Conservation (phyloP, 2,797 vertebrate species). For the Chiloscyllium punctatum region DNA sequence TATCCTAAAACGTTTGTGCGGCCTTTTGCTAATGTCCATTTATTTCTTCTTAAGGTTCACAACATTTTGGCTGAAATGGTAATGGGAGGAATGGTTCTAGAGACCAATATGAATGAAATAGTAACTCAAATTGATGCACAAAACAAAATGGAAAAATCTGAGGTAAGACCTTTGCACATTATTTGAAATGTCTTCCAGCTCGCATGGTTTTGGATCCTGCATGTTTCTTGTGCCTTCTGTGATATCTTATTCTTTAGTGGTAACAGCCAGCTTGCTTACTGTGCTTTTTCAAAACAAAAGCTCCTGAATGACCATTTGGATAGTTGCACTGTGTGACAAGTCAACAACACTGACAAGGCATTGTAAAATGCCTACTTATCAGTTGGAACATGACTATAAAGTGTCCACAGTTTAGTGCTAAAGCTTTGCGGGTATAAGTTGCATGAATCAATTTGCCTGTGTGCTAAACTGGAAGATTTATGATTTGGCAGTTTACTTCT, state of each 20-base stretch:
- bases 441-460: conserved; percentile 21
- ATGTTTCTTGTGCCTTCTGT: conserved; percentile 43
- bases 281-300: conserved; percentile 31
- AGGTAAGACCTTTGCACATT: conserved; percentile 69
- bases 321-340: background rate
- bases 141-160: conserved; percentile 96
- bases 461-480: background rate
- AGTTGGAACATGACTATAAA: background rate
- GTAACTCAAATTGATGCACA: conserved; percentile 94
- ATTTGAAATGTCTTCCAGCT: conserved; percentile 35
- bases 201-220: conserved; percentile 40
- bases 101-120: conserved; percentile 99
- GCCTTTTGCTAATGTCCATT: background rate
- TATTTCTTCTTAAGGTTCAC: conserved; percentile 70
- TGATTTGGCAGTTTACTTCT: background rate
- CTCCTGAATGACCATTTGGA: background rate
- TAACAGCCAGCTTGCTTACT: conserved; percentile 43
- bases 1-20: background rate
- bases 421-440: background rate
- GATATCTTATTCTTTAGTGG: conserved; percentile 43
- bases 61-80: conserved; percentile 98
- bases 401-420: background rate
- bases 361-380: background rate
- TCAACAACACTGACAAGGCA: background rate
- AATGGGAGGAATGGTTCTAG: conserved; percentile 98